Evolutionary conservation across 2,888 invertebrate genomes (phyloP), one percentile per base, ranked within the genome.

Genomic region (Drosophila imparisetae): DNA sequence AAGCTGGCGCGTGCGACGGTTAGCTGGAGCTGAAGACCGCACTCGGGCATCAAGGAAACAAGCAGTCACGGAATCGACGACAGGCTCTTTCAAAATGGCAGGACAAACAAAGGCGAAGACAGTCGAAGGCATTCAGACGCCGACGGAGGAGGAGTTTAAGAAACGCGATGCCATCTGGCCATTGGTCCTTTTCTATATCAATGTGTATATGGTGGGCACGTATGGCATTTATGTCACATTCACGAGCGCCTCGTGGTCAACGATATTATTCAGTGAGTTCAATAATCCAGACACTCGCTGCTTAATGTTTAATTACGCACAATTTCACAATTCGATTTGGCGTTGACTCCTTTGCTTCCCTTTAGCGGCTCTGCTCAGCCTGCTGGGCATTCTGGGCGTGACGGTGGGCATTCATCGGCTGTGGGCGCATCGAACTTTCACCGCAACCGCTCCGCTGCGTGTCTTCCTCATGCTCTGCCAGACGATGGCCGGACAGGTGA

Each of bases 401-500:
- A 98, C 98, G 0, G 96, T 97, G 2, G 99, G 99, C 0, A 96
- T 98, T 0, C 99, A 99, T 92, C 94, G 99, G 77, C 93, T 98
- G 40, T 99, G 98, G 98, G 96, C 98, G 0, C 99, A 99, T 92
- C 93, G 94, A 57, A 94, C 97, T 0, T 99, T 97, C 92, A 95
- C 95, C 86, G 98, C 98, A 0, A 95, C 93, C 67, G 93, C 94
- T 5, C 94, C 95, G 2, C 92, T 98, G 0, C 94, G 95, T 81
- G 91, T 97, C n/a, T 93, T 96, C 29, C 94, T 99, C 1, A 96
- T 97, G 94, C 72, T 98, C 5, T 96, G 96, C 78, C 97, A 99
- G 91, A 97, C 97, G 0, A 91, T 98, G 68, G 96, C 96, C n/a
- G 97, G 98, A 76, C 96, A 97, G 94, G 98, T 98, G 94, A 94